A percentile compares a stretch with the other conserved stretches of the same genome.
These are phyloP conservation scores for Actenoides hombroni DNA, from an alignment of 2,113 vertebrate species.

Conservation along the genomic window DNA sequence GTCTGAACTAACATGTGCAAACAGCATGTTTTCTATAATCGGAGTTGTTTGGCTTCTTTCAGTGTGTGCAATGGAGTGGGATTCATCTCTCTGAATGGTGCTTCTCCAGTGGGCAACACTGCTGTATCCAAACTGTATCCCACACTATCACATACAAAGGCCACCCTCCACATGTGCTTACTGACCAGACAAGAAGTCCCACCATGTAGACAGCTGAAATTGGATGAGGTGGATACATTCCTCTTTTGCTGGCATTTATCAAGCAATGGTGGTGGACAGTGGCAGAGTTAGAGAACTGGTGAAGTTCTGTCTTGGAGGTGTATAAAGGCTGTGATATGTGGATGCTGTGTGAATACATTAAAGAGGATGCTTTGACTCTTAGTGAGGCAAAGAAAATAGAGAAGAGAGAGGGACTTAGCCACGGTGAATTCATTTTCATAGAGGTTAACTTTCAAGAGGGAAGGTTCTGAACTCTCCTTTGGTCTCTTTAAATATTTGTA, in stretches of 20 bases:
- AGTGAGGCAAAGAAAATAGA: not conserved
- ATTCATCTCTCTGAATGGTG: not conserved
- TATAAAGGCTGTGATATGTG: not conserved
- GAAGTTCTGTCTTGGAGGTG: not conserved
- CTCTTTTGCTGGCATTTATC: not conserved
- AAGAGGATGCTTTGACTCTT: not conserved
- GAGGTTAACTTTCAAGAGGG: not conserved
- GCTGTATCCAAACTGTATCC: not conserved
- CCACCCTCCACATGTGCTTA: fast-evolving
- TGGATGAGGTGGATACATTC: not conserved
- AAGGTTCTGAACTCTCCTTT: not conserved
- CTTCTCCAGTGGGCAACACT: not conserved
- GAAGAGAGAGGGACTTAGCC: not conserved
- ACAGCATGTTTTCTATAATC: not conserved
- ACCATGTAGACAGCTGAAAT: not conserved
- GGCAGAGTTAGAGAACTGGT: not conserved
- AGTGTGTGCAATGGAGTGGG: not conserved
- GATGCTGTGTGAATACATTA: not conserved
- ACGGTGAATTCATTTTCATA: not conserved
- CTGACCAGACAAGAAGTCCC: not conserved
- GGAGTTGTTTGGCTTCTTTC: not conserved
- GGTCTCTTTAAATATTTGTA: not conserved
- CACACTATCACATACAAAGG: not conserved
- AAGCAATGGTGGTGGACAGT: not conserved
- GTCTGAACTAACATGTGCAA: not conserved